Base-by-base conservation (phyloP, 2,888 invertebrate genomes). In the Monoplex corrugatus region DNA sequence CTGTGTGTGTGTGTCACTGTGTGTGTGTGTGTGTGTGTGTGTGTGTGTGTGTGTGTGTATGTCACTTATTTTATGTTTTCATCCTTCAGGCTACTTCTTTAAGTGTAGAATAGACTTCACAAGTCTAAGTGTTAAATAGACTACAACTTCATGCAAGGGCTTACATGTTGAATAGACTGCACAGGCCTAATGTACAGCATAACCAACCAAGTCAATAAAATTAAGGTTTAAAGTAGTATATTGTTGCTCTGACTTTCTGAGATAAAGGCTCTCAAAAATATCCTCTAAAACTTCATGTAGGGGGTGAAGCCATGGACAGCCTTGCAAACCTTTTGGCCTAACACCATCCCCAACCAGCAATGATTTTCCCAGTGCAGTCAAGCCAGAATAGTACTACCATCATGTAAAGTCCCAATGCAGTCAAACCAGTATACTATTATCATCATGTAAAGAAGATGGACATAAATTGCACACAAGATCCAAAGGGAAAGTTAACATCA, bases 11-110 rank as follows among this genome's bases (percentile, higher is more conserved):
- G 35, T 72, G 72, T n/a, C n/a, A n/a, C n/a, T 72, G 35, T 72
- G 72, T 35, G 35, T 38, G 72, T 72, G 72, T 72, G 78, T n/a
- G n/a, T n/a, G n/a, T n/a, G n/a, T 57, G 57, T 57, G 57, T 57
- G 28, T 57, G 57, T 28, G 16, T 57, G 57, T 2, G 57, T 57
- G 57, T 57, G 57, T 57, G 57, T 28, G 28, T 57, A 23, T 57
- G 28, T 57, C 28, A 57, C 57, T 10, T 10, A 10, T 16, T 57
- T 57, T 57, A 10, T n/a, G 28, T 57, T 57, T 57, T 57, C 10
- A 57, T 28, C 57, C 16, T 16, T 2, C 57, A 16, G 16, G 10
- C 28, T 23, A 28, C 28, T 57, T 16, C 28, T 16, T 57, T 28
- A 16, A 57, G 16, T 10, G 19, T 5, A 28, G 57, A 10, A 28